phyloP scores from a whole-genome alignment of 2,888 invertebrate species.

The Nemoura dubitans region DNA sequence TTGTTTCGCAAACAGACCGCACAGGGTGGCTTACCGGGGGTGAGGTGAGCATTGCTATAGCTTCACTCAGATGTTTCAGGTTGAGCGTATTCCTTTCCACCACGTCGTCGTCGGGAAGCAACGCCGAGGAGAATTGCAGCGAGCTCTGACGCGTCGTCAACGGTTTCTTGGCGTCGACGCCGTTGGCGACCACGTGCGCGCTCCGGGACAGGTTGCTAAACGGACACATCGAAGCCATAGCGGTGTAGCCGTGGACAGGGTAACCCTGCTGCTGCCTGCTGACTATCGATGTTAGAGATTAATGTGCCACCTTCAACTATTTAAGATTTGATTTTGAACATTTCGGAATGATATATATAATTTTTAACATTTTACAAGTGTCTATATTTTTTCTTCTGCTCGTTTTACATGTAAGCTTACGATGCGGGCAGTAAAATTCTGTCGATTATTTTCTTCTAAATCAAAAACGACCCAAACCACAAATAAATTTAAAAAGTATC shows the following conservation, averaged over 20 bases:
- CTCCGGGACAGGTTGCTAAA: conserved; percentile 33
- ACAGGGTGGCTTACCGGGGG: conserved; percentile 77
- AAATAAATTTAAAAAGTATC: background rate
- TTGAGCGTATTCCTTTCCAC: conserved; percentile 72
- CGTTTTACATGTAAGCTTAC: no score
- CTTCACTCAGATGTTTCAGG: conserved; percentile 81
- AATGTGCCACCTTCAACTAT: background rate
- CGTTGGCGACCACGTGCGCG: conserved; percentile 43
- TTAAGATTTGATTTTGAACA: background rate
- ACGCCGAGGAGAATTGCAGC: conserved; percentile 18
- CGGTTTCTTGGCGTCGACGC: conserved; percentile 51
- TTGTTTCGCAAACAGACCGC: background rate
- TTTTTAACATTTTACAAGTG: background rate
- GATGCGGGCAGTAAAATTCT: no score
- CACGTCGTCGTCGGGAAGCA: conserved; percentile 64
- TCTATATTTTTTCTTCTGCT: background rate
- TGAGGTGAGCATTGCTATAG: conserved; percentile 80
- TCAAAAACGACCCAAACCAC: background rate
- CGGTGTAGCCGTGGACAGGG: background rate
- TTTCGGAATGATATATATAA: background rate
- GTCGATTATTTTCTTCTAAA: background rate
- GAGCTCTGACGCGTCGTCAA: conserved; percentile 48
- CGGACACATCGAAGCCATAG: conserved; percentile 20
- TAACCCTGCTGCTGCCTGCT: background rate
- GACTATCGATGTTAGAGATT: background rate